These are phyloP conservation scores for Siderastrea siderea DNA, from an alignment of 92 coral and sea anemone species.

Conservation along the genomic window DNA sequence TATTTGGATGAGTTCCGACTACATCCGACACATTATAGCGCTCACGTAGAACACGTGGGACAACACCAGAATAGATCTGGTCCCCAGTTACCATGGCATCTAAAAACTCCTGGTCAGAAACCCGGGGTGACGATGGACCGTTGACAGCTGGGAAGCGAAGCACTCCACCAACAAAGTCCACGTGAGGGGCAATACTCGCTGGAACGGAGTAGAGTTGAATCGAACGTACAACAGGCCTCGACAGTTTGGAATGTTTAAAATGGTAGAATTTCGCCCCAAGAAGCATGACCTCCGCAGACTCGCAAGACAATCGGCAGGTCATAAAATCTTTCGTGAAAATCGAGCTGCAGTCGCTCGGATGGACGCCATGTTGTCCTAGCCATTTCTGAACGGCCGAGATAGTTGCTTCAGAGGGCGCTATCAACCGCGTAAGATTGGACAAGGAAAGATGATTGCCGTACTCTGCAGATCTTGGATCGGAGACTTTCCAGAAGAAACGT, in stretches of 20 bases:
- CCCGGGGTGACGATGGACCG: conserved; percentile 66
- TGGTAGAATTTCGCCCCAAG: conserved; percentile 85
- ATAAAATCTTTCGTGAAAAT: conserved; percentile 87
- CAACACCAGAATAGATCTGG: conserved; percentile 89
- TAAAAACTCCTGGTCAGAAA: neutral
- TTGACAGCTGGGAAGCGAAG: conserved; percentile 92
- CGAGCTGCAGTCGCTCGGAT: conserved; percentile 66
- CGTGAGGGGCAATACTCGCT: conserved; percentile 65
- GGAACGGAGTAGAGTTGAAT: conserved; percentile 85
- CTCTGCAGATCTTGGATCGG: conserved; percentile 80
- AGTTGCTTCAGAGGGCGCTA: conserved; percentile 82
- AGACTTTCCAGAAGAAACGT: conserved; percentile 89
- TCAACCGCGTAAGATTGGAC: conserved; percentile 66
- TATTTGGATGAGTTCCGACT: conserved; percentile 86
- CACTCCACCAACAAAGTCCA: conserved; percentile 97
- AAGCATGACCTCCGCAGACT: conserved; percentile 81
- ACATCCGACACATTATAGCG: conserved; percentile 86
- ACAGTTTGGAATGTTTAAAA: conserved; percentile 75
- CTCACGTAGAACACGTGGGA: conserved; percentile 87
- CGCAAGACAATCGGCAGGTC: conserved; percentile 81
- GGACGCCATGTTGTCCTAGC: conserved; percentile 74
- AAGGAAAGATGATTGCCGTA: conserved; percentile 88
- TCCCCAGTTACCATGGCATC: conserved; percentile 19
- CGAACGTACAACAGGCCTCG: conserved; percentile 84
- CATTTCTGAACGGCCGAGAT: conserved; percentile 70